Conservation (phyloP, 2,113 vertebrate genomes). For the Loxodonta africana region DNA sequence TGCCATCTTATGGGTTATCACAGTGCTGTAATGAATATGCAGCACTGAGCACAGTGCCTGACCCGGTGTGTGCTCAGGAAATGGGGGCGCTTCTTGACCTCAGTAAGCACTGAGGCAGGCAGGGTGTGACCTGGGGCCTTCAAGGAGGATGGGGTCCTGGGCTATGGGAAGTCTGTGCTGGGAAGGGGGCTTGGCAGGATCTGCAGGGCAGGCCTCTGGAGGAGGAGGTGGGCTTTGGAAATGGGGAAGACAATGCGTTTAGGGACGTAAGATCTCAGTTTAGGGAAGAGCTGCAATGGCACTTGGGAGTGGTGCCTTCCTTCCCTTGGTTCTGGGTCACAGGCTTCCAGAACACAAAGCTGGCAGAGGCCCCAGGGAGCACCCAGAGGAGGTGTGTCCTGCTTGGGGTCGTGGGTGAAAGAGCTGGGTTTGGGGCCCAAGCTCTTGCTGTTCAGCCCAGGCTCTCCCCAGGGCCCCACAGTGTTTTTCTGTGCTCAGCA, state of each 20-base stretch:
- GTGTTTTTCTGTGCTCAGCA: neutral
- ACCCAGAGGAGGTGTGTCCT: neutral
- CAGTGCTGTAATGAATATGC: rapidly evolving
- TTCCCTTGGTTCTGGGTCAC: neutral
- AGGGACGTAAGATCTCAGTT: neutral
- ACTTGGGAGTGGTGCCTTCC: neutral
- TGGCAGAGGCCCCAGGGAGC: too few relatives aligned
- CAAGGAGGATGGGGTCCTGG: neutral
- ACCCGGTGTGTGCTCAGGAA: rapidly evolving
- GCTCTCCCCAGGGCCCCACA: neutral
- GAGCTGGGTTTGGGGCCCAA: neutral
- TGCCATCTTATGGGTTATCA: neutral
- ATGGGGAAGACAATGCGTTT: neutral
- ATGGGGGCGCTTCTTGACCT: neutral
- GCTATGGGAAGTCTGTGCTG: neutral
- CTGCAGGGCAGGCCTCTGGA: neutral
- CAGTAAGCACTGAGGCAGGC: neutral
- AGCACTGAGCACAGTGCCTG: rapidly evolving
- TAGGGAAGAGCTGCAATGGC: neutral
- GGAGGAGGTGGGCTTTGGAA: neutral
- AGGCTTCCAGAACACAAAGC: neutral
- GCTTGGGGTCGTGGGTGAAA: neutral
- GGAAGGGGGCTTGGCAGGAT: neutral
- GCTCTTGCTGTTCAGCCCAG: too few relatives aligned
- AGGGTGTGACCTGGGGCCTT: neutral